Evolutionary conservation across 2,888 invertebrate species (phyloP).

Genomic region (Tinea semifulvella): DNA sequence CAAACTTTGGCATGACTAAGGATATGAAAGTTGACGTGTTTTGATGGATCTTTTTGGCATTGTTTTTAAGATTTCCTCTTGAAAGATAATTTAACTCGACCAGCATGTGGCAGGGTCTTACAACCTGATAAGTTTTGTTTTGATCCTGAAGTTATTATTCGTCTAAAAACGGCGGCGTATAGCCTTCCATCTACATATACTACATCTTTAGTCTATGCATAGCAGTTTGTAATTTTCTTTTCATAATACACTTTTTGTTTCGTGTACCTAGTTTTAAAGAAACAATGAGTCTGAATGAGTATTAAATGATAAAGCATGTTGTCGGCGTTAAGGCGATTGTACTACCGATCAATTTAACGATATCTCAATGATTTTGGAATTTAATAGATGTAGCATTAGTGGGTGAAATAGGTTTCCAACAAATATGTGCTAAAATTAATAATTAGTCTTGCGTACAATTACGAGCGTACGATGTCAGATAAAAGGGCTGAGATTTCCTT

Average conservation of each 20-base stretch:
- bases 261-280: background rate
- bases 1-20: background rate
- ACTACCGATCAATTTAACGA: conserved; percentile 27
- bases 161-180: too few relatives aligned
- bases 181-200: too few relatives aligned
- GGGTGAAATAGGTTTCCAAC: background rate
- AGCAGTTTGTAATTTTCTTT: conserved; percentile 3
- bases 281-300: conserved; percentile 21
- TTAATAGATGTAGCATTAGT: too few relatives aligned
- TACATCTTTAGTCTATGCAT: too few relatives aligned
- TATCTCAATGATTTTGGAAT: too few relatives aligned
- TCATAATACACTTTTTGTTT: conserved; percentile 1
- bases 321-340: conserved; percentile 34
- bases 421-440: background rate
- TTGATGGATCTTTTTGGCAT: background rate
- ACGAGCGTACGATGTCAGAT: too few relatives aligned
- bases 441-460: too few relatives aligned
- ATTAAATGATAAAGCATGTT: conserved; percentile 43
- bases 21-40: background rate
- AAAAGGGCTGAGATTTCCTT: too few relatives aligned
- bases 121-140: too few relatives aligned
- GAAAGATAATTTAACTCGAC: too few relatives aligned
- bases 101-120: too few relatives aligned
- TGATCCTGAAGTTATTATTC: too few relatives aligned
- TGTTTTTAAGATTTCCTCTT: background rate